phyloP scores from a whole-genome alignment of 2,888 invertebrate species.

The Dynastes maya region DNA sequence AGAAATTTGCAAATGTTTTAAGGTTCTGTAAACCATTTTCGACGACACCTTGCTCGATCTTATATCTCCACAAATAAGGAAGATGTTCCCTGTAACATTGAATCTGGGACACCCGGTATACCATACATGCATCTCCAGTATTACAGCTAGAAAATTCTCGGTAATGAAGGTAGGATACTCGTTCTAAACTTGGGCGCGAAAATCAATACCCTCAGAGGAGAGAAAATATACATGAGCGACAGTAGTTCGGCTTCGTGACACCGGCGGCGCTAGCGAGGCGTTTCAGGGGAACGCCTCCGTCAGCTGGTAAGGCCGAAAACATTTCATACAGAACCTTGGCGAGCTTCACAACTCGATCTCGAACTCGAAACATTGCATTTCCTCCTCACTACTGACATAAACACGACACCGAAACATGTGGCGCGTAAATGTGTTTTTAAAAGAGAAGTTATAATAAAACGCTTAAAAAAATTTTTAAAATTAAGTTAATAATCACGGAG shows the following conservation, averaged over 20 bases:
- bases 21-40: no score
- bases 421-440: not conserved
- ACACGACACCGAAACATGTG: not conserved
- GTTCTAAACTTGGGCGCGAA: slow-evolving; percentile 14
- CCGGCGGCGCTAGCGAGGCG: slow-evolving; percentile 40
- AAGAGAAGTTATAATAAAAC: no score
- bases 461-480: not conserved
- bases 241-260: slow-evolving; percentile 38
- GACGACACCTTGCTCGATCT: no score
- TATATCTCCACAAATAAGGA: no score
- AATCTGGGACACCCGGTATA: no score
- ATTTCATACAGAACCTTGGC: slow-evolving; percentile 37
- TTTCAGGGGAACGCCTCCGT: slow-evolving; percentile 21
- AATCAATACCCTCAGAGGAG: slow-evolving; percentile 42
- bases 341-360: slow-evolving; percentile 1
- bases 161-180: slow-evolving; percentile 25
- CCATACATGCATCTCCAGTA: not conserved
- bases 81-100: no score
- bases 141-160: not conserved
- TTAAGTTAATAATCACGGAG: not conserved
- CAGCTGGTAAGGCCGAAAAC: slow-evolving; percentile 51
- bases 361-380: not conserved
- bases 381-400: not conserved
- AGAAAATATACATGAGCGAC: not conserved
- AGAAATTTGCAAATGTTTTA: no score